Base-by-base conservation (phyloP, 1,140 invertebrate genomes). In the Anastrepha ludens region DNA sequence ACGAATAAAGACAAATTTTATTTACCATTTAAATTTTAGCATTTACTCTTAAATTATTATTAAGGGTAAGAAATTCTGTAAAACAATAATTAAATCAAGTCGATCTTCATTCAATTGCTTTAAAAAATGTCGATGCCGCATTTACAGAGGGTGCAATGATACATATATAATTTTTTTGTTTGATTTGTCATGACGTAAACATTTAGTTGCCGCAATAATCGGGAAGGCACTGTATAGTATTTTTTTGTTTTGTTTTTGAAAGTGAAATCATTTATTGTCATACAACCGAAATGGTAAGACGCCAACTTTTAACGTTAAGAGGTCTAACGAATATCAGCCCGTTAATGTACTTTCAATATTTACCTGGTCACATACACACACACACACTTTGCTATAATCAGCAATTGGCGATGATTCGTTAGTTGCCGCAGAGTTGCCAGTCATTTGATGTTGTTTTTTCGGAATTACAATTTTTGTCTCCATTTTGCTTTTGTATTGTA, bases 281-380 rank as follows among this genome's bases (percentile, higher is more conserved):
- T 6, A 17, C 64, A 20, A 11, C 64, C 47, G 20, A 81, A 81
- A 55, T 15, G 74, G 74, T 81, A 47, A 81, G 55, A 81, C 47
- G 74, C 74, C 74, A 81, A 81, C 44, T 81, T 29, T 29, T n/a
- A 81, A 81, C 15, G 44, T 29, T 50, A 55, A 17, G 8, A 55
- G 41, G 41, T 81, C 44, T n/a, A 81, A 44, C 0, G 47, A n/a
- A n/a, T 55, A 81, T 55, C 44, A 50, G 47, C 17, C 29, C 6
- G 13, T 81, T 81, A 58, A 81, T 55, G 44, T 81, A 81, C 74
- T 81, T 81, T 81, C 74, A 81, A 81, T 81, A 81, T 81, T 81
- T 81, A 81, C 47, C 41, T 47, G 41, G 44, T 2, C 29, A 6
- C 67, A 74, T 2, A 74, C 41, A 74, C 47, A 81, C 6, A n/a